Base-by-base conservation (phyloP, 2,797 vertebrate species). In the Limnodromus scolopaceus region DNA sequence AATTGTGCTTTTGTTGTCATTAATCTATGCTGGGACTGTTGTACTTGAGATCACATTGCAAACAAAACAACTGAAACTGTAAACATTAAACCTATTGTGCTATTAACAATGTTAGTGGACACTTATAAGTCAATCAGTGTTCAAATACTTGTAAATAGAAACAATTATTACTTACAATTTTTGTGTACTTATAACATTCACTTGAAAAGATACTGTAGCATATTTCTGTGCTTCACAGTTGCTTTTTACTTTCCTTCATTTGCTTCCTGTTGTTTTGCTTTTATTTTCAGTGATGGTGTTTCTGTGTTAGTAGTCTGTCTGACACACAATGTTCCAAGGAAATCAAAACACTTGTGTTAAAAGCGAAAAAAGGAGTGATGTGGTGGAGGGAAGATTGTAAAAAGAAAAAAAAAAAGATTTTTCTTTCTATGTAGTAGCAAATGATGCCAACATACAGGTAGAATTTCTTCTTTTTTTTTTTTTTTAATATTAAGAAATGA, bases 121-220 rank as follows among this genome's bases (percentile, higher is more conserved):
- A 99, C 99, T 99, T 98, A 98, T 99, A 99, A 99, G 98, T 99
- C 98, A 96, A 98, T 99, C 98, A 99, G 98, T 98, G 98, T 99
- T 99, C 98, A 98, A 98, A 99, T 99, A 99, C 98, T 98, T 99
- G 99, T 99, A 99, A 99, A 99, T 99, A 99, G 98, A 97, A 98
- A 96, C 93, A 98, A 99, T 98, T 99, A 99, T 98, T 98, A 98
- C 99, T 99, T 99, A 99, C 98, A 98, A 98, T 98, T 98, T 99
- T 99, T 99, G 98, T 99, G 99, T 99, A 99, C 98, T 98, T 99
- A 99, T 99, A 99, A 98, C 93, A 97, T 98, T 99, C 98, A 99
- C 98, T 96, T 98, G 96, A 98, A 98, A 98, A 98, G 91, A 98
- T 98, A 98, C 98, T 98, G 98, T 98, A 98, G 97, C 98, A 98